These are phyloP conservation scores for Catharus bicknelli DNA, from an alignment of 2,113 vertebrate genomes.

Conservation along the genomic window DNA sequence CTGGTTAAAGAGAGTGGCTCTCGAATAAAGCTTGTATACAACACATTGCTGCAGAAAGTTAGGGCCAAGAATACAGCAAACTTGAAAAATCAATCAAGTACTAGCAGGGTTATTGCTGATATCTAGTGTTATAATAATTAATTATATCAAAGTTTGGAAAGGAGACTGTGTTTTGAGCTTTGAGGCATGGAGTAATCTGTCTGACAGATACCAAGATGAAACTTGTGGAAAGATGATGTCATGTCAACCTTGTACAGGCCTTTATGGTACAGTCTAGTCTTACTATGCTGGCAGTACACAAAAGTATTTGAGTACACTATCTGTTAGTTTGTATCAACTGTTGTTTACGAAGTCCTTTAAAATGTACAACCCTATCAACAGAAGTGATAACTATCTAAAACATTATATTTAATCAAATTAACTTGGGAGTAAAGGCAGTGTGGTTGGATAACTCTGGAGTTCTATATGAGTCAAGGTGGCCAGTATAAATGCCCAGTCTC, in stretches of 20 bases:
- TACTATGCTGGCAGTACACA: not conserved
- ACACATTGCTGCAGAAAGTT: not conserved
- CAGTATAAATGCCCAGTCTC: not conserved
- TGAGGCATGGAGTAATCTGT: not conserved
- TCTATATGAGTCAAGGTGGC: not conserved
- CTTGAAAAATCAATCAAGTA: not conserved
- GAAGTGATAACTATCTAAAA: not conserved
- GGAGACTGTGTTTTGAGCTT: not conserved
- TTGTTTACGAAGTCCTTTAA: not conserved
- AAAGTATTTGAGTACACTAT: not conserved
- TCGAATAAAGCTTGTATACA: not conserved
- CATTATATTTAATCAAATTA: not conserved
- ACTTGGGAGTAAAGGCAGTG: not conserved
- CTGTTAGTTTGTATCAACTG: not conserved
- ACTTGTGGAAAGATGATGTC: not conserved
- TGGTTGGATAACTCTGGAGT: not conserved
- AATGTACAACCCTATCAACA: not conserved
- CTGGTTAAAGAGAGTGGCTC: not conserved
- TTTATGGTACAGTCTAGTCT: not conserved
- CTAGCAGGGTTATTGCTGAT: not conserved
- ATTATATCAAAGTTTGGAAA: not conserved
- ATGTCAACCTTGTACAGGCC: not conserved
- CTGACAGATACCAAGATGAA: not conserved
- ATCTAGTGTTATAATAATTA: not conserved
- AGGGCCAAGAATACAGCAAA: not conserved